Evolutionary conservation across 2,113 vertebrate genomes (phyloP), one percentile per base, ranked within the genome.

Genomic region (Melanocharis versteri): DNA sequence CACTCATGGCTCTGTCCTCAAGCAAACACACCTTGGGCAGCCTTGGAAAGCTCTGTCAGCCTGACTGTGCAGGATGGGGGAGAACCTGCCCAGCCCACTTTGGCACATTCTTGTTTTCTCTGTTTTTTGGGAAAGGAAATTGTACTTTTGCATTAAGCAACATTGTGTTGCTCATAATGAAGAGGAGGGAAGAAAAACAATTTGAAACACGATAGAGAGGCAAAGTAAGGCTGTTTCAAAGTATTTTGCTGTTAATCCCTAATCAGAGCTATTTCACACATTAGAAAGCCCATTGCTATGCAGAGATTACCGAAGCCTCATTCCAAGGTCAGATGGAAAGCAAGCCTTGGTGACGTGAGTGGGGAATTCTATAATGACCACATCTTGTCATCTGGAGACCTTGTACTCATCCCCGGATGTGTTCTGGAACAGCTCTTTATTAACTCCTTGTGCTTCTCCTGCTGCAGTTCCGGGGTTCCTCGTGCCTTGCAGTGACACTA

Each of bases 381-480:
- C 95, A 95, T 81, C n/a, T 89, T 79, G 73, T 93, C 94, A 93
- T 95, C 97, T 95, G 95, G 83, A 93, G 95, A 93, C 89, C 94
- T 81, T 94, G 96, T 95, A 66, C 91, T 84, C 82, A 69, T 94
- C 77, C 82, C 83, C 13, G 19, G 80, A 91, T 75, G 77, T 27
- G 14, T 71, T 81, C 77, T 89, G 81, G 81, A 89, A 48, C 13
- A 86, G 45, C 61, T 89, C 56, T 40, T 40, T 31, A 7, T 95
- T 93, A 96, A 96, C 91, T 60, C 84, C 57, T 89, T 91, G 33
- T 84, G 70, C 84, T 91, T 53, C 48, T 44, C 61, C 56, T 45
- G 35, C 57, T 69, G 50, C 53, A 21, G 7, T 53, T 37, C 6
- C 0, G 2, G 53, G 65, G 44, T 39, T 78, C 39, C 11, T 64